Evolutionary conservation across 2,888 invertebrate genomes (phyloP).

Genomic region (Parasteatoda lunata): DNA sequence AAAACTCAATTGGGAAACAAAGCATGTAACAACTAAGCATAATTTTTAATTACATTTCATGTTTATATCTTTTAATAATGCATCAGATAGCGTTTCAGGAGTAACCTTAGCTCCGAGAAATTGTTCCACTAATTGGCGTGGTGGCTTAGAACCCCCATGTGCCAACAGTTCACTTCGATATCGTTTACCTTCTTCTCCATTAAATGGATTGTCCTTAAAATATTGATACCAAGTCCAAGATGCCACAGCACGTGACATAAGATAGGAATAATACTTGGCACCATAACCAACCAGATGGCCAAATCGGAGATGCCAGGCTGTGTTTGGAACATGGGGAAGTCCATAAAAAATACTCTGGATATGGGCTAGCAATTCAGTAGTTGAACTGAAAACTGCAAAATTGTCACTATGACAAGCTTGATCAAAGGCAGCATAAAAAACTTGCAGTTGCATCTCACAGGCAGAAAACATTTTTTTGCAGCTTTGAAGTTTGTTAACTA

Average conservation of each 20-base stretch:
- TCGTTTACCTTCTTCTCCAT: constrained; percentile 83
- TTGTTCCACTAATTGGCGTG: constrained; percentile 81
- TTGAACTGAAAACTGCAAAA: constrained; percentile 76
- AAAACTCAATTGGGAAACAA: no score
- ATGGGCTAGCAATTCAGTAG: constrained; percentile 84
- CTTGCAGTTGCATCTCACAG: constrained; percentile 90
- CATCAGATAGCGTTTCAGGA: constrained; percentile 59
- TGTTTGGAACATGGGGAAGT: constrained; percentile 89
- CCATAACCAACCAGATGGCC: constrained; percentile 98
- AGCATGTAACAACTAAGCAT: background rate
- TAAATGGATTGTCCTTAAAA: constrained; percentile 86
- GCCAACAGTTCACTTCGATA: constrained; percentile 85
- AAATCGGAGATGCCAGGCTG: constrained; percentile 97
- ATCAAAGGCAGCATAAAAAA: constrained; percentile 93
- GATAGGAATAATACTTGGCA: constrained; percentile 98
- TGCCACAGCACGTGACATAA: constrained; percentile 94
- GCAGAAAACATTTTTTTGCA: constrained; percentile 91
- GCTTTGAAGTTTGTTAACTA: constrained; percentile 86
- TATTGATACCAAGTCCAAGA: constrained; percentile 93
- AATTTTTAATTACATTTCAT: constrained; percentile 10
- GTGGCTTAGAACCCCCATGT: constrained; percentile 91
- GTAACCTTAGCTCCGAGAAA: constrained; percentile 58
- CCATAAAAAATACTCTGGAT: constrained; percentile 89
- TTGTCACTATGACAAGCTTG: constrained; percentile 87
- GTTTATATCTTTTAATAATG: constrained; percentile 60